Percentiles rank a stretch among this genome's conserved stretches.
These are phyloP conservation scores for Eupithecia abbreviata DNA, from an alignment of 2,888 invertebrate species.

Conservation along the genomic window DNA sequence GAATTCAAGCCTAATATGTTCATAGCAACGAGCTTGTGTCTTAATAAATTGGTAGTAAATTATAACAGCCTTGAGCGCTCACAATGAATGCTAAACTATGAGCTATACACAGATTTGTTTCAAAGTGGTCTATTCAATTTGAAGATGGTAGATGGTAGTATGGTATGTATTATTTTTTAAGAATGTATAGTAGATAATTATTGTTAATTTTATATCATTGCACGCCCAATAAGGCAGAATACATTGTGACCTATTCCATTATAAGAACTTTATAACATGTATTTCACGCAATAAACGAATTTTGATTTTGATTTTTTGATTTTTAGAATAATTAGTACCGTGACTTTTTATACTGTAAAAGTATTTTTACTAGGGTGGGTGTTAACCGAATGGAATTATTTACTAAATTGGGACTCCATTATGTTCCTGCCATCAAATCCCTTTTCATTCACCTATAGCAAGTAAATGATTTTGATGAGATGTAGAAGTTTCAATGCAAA, in stretches of 20 bases:
- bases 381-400: not conserved
- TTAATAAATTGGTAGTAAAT: slow-evolving; percentile 56
- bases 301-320: no score
- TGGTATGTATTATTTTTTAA: no score
- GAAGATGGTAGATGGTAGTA: no score
- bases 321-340: not conserved
- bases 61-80: slow-evolving; percentile 59
- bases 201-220: no score
- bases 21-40: slow-evolving; percentile 25
- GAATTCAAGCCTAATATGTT: not conserved
- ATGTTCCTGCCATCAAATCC: no score
- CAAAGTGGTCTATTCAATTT: not conserved
- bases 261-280: no score
- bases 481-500: not conserved
- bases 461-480: not conserved
- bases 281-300: no score
- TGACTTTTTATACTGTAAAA: not conserved
- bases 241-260: no score
- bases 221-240: no score
- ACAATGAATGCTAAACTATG: slow-evolving; percentile 43
- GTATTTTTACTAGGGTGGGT: not conserved
- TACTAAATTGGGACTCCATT: not conserved
- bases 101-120: not conserved
- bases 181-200: no score
- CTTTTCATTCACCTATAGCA: not conserved